A percentile compares a stretch with the other conserved stretches of the same genome.
phyloP scores from a whole-genome alignment of 2,113 vertebrate species.

The Ceyx melanurus region DNA sequence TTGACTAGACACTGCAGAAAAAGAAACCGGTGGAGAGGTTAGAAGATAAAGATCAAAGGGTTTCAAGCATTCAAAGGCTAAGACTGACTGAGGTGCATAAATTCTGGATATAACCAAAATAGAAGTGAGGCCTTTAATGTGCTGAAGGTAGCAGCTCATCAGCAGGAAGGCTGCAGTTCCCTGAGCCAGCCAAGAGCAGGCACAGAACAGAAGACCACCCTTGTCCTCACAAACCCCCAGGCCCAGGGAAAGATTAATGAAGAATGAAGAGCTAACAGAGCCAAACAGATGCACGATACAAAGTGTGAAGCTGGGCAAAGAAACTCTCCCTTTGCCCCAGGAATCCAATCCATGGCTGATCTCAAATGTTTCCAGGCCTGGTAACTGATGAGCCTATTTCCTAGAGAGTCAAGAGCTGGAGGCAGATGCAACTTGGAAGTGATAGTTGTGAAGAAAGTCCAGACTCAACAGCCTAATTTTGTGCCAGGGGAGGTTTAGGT shows the following conservation, averaged over 20 bases:
- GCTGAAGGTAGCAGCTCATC: background rate
- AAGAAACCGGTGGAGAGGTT: background rate
- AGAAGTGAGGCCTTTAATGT: background rate
- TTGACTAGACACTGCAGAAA: background rate
- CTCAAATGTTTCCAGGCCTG: background rate
- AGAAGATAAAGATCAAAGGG: background rate
- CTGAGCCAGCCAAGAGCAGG: background rate
- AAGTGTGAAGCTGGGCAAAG: background rate
- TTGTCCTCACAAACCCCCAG: background rate
- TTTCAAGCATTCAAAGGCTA: background rate
- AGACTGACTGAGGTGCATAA: background rate
- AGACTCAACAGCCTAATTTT: background rate
- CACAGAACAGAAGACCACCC: background rate
- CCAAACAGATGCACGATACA: fast-evolving
- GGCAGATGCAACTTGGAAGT: background rate
- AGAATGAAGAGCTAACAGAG: background rate
- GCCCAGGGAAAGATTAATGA: background rate
- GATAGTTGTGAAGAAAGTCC: background rate
- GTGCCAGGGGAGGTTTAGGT: too few relatives aligned
- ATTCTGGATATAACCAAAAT: background rate
- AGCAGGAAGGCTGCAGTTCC: background rate
- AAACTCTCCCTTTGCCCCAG: background rate
- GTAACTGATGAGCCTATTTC: background rate
- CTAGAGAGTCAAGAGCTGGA: background rate
- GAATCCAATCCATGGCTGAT: background rate